phyloP scores from a whole-genome alignment of 2,888 invertebrate species.

The Agrochola macilenta region DNA sequence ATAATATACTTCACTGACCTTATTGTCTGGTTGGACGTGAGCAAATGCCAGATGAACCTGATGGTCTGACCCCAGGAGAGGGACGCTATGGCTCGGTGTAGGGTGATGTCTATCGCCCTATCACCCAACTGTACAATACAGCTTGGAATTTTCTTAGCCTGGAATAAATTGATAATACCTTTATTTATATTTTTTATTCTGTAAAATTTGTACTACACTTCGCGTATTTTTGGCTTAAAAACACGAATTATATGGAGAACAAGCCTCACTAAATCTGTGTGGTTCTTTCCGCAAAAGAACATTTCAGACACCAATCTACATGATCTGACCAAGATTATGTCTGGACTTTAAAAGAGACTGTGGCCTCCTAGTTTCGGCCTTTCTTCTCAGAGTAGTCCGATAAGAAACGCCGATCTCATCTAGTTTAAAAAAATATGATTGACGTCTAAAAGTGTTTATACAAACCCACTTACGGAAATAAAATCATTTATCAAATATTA shows the following conservation, averaged over 20 bases:
- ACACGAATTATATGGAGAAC: no score
- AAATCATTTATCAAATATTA: conserved; percentile 1
- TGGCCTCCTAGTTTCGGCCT: no score
- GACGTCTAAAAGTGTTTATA: no score
- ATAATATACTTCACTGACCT: conserved; percentile 87
- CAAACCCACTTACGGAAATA: no score
- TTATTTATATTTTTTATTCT: background rate
- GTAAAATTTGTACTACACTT: background rate
- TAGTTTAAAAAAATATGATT: no score
- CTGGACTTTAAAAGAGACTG: no score
- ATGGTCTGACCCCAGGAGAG: conserved; percentile 97
- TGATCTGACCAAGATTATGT: no score
- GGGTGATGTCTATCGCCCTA: conserved; percentile 97
- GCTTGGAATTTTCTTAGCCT: conserved; percentile 94
- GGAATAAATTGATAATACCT: conserved; percentile 52
- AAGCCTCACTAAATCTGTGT: no score
- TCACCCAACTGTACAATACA: conserved; percentile 98
- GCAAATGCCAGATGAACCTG: conserved; percentile 95
- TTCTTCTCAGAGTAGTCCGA: no score
- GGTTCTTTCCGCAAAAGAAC: no score
- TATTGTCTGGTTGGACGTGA: conserved; percentile 95
- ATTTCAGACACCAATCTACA: no score
- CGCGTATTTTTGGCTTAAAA: background rate
- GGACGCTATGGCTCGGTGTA: conserved; percentile 96
- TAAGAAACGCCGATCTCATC: no score